A percentile compares a stretch with the other conserved stretches of the same genome.
These are phyloP conservation scores for Eretmochelys imbricata DNA, from an alignment of 2,113 vertebrate genomes.

Conservation along the genomic window DNA sequence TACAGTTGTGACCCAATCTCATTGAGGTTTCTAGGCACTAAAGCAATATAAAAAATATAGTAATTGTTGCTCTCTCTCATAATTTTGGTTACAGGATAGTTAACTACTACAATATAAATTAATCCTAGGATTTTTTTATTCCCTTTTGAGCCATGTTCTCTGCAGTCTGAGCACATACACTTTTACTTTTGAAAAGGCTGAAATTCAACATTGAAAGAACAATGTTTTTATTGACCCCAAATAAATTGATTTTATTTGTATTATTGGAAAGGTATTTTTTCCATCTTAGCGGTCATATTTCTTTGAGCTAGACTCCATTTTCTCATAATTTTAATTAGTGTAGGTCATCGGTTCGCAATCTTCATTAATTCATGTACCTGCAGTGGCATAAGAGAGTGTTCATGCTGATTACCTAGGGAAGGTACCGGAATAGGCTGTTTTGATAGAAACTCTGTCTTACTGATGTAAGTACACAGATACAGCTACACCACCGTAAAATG, in stretches of 20 bases:
- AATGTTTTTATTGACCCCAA: neutral
- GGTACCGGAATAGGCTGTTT: neutral
- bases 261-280: neutral
- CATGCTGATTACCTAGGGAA: neutral
- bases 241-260: neutral
- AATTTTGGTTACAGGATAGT: slow-evolving; percentile 1
- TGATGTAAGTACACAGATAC: neutral
- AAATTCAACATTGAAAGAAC: neutral
- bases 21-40: neutral
- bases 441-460: neutral
- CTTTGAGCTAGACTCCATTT: neutral
- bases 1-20: no score
- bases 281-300: neutral
- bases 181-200: slow-evolving; percentile 25
- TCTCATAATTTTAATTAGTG: neutral
- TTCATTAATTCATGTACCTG: neutral
- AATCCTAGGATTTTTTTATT: slow-evolving; percentile 54
- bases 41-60: neutral
- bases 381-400: neutral
- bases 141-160: neutral
- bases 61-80: neutral
- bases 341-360: neutral
- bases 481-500: neutral
- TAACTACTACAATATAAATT: slow-evolving; percentile 28
- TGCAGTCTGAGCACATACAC: neutral